phyloP scores from a whole-genome alignment of 2,113 vertebrate species.

The Cryptomyrus ogoouensis region DNA sequence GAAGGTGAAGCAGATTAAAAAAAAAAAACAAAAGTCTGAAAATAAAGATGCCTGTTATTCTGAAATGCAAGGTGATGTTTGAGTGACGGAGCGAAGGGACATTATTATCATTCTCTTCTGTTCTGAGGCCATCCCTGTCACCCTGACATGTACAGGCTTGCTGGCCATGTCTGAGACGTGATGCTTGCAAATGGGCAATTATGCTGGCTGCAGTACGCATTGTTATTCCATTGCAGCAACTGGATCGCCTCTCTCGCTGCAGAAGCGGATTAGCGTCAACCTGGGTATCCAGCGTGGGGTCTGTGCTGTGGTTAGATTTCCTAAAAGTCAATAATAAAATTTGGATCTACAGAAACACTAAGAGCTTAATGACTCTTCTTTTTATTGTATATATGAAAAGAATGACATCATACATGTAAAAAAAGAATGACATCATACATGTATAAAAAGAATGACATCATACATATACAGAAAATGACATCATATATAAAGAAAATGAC shows the following conservation, averaged over 20 bases:
- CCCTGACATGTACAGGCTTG: slow-evolving; percentile 1
- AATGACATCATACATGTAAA: slow-evolving; percentile 29
- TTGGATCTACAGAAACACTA: not conserved
- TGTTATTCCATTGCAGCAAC: slow-evolving; percentile 30
- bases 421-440: not conserved
- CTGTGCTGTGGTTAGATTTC: slow-evolving; percentile 21
- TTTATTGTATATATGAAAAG: slow-evolving; percentile 28
- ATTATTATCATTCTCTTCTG: not conserved
- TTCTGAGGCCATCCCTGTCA: not conserved
- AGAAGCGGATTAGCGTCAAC: slow-evolving; percentile 21
- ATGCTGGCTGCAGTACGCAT: slow-evolving; percentile 17
- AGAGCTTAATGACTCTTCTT: slow-evolving; percentile 21
- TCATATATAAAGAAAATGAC: not conserved
- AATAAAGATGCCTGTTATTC: not conserved
- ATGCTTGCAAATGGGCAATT: slow-evolving; percentile 25
- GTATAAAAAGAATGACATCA: slow-evolving; percentile 12
- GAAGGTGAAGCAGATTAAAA: not conserved
- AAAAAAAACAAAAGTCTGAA: not conserved
- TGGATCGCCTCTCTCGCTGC: slow-evolving; percentile 20
- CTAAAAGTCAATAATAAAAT: not conserved
- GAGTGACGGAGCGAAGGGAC: not conserved
- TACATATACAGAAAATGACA: not conserved
- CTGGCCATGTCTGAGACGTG: slow-evolving; percentile 9
- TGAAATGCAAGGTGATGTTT: not conserved
- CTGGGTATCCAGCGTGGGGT: not conserved